These are phyloP conservation scores for Sylvietta virens DNA, from an alignment of 2,113 vertebrate genomes.

Conservation along the genomic window DNA sequence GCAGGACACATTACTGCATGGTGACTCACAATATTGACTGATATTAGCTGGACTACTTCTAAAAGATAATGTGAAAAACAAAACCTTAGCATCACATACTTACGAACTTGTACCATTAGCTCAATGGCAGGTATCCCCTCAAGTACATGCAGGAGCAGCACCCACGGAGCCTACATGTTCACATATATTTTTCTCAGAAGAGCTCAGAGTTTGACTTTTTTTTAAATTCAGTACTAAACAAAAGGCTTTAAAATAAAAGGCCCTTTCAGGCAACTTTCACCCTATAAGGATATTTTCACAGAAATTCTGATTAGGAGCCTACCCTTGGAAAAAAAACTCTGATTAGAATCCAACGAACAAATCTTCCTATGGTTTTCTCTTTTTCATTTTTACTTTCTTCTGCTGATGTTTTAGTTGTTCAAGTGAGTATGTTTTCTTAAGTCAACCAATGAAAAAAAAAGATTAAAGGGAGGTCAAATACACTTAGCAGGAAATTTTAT, in stretches of 20 bases:
- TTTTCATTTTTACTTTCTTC: background rate
- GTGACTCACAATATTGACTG: background rate
- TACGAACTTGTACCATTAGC: background rate
- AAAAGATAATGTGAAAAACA: background rate
- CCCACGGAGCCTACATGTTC: rapidly evolving
- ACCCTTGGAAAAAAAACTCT: background rate
- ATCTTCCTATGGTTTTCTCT: background rate
- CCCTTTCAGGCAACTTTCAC: background rate
- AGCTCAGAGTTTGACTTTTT: background rate
- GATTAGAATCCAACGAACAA: background rate
- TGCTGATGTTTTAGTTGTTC: background rate
- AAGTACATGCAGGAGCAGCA: background rate
- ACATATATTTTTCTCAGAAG: background rate
- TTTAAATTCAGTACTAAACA: background rate
- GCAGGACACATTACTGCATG: background rate
- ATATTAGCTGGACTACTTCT: background rate
- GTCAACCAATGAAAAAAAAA: background rate
- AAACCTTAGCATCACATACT: background rate
- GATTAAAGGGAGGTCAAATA: background rate
- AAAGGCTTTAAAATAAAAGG: background rate
- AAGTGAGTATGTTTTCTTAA: background rate
- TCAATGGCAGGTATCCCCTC: background rate
- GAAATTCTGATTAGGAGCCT: background rate
- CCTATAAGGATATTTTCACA: background rate
- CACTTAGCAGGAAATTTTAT: background rate